Evolutionary conservation across 2,888 invertebrate species (phyloP).

Genomic region (Leucoma salicis): DNA sequence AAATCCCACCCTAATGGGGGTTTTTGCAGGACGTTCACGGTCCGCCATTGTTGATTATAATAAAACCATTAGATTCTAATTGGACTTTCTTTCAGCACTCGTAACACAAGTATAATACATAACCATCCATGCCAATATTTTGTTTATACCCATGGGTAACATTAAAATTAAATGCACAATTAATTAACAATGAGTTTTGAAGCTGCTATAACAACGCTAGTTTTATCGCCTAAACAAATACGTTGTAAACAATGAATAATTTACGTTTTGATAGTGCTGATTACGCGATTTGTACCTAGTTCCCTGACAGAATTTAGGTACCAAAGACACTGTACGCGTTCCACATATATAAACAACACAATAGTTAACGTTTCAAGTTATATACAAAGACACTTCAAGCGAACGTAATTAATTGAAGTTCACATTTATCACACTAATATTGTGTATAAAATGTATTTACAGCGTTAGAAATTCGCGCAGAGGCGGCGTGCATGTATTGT

Average conservation of each 20-base stretch:
- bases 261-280: conserved; percentile 25
- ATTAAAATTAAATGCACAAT: conserved; percentile 21
- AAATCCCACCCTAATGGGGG: conserved; percentile 95
- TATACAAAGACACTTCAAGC: conserved; percentile 23
- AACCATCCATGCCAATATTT: conserved; percentile 48
- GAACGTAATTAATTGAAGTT: conserved; percentile 40
- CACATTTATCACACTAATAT: conserved; percentile 43
- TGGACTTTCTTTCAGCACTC: conserved; percentile 47
- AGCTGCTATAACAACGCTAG: conserved; percentile 27
- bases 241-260: conserved; percentile 29
- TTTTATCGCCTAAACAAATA: conserved; percentile 14
- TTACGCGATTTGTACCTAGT: conserved; percentile 30
- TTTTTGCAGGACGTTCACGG: conserved; percentile 82
- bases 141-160: conserved; percentile 45
- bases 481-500: conserved; percentile 72
- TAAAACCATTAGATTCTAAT: conserved; percentile 55
- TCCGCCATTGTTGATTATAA: conserved; percentile 78
- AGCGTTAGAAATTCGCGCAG: conserved; percentile 70
- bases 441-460: conserved; percentile 68
- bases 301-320: conserved; percentile 52
- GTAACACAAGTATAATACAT: conserved; percentile 40
- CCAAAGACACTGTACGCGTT: conserved; percentile 50
- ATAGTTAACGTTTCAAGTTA: conserved; percentile 18
- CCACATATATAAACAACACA: conserved; percentile 37
- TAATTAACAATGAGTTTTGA: conserved; percentile 20